Evolutionary conservation across 2,113 vertebrate species (phyloP), one percentile per base, ranked within the genome.

Genomic region (Gymnarchus niloticus): DNA sequence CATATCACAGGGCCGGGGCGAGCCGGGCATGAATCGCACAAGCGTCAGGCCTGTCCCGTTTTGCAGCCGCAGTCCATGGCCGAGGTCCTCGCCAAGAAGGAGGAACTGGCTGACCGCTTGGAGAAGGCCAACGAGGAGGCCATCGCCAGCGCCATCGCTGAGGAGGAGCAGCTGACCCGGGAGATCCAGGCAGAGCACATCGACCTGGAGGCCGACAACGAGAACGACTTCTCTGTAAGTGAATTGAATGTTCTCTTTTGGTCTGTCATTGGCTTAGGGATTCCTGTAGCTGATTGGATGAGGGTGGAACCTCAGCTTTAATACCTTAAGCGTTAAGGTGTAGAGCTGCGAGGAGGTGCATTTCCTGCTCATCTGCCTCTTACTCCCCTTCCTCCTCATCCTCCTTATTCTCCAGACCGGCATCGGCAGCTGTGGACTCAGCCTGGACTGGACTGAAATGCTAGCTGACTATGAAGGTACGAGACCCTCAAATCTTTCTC

Each of bases 41-140:
- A 21, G 80, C 48, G 1, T 56, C n/a, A 54, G 80, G 21, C 46
- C 14, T 56, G 48, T 54, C 80, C 76, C 51, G 0, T 25, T 14
- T 88, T 90, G 87, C 90, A 95, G 94, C 93, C 92, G 6, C 91
- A 99, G 94, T 99, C 98, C 78, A 99, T 99, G 96, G 82, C 98
- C 83, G 98, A 99, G 92, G 98, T 99, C 7, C 94, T 99, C 51
- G 98, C 98, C 23, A 99, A 99, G 89, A 99, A 99, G 87, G 98
- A 99, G 89, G 98, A 99, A 92, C 89, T 99, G 73, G 98, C 98
- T 1, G 97, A 99, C 90, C 96, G 98, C 0, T 91, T 99, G 85
- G 98, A 99, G 91, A 97, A 96, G 87, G 98, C 98, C 78, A 99
- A 99, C 0, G 98, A 99, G 88, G 98, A 99, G 92, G 98, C 98